Base-by-base conservation (phyloP, 2,888 invertebrate species). In the Tetranychus piercei region DNA sequence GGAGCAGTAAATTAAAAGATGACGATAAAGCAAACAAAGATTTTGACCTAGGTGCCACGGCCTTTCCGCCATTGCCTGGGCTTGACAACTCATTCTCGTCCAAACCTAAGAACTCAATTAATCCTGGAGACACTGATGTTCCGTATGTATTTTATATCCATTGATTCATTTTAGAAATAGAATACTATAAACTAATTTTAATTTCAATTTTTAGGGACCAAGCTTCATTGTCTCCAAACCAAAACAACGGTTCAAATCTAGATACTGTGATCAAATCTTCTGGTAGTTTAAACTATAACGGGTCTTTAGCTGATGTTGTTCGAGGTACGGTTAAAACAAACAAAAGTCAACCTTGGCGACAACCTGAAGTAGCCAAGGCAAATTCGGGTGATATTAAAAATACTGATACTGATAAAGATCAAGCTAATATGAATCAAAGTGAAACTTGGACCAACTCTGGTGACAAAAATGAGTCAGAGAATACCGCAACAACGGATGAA, bases 241-340 rank as follows among this genome's bases (percentile, higher is more conserved):
- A 34, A 34, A 34, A 34, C 18, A 65, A 65, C 65, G 20, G 65
- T 20, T 65, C 65, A 20, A 65, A 18, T n/a, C 3, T 65, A 65
- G 34, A 34, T 55, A 1, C 55, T 55, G 55, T 55, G 55, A 55
- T 55, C 55, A 55, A 55, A 55, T 55, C 55, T 55, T 15, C 55
- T 55, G 55, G 55, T 55, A 55, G 55, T 55, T 9, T 55, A 55
- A 55, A 55, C 15, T 55, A 55, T 55, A 71, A 71, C 44, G 45
- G 45, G n/a, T 71, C 23, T 71, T 20, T 71, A 20, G 71, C 71
- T 23, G 71, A 71, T 34, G 71, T 71, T 7, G 71, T 71, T 9
- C 22, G 34, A 34, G 71, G 71, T 11, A 71, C 71, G 15, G 43
- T 71, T 15, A 71, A 71, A 34, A 5, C 15, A 34, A 43, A 9